Evolutionary conservation across 2,888 invertebrate genomes (phyloP).

Genomic region (Lithophane leautieri): DNA sequence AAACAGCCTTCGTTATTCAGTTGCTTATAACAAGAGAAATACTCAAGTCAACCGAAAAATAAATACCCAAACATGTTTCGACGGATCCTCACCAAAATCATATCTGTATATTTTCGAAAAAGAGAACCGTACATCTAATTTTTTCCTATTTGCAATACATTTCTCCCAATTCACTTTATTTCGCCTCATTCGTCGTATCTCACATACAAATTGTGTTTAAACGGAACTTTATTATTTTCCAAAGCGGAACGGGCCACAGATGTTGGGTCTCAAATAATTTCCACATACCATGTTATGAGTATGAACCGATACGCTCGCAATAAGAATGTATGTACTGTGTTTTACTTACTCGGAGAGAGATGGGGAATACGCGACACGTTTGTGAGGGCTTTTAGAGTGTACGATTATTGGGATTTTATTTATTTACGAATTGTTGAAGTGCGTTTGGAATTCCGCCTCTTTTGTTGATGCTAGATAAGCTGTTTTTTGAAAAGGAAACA

Average conservation of each 20-base stretch:
- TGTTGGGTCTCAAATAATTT: constrained; percentile 84
- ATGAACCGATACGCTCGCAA: constrained; percentile 77
- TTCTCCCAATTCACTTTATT: constrained; percentile 87
- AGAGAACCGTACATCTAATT: constrained; percentile 63
- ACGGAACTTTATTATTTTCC: constrained; percentile 88
- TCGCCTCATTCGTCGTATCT: constrained; percentile 87
- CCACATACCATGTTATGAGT: constrained; percentile 78
- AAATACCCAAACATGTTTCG: constrained; percentile 25
- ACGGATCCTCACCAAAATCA: constrained; percentile 41
- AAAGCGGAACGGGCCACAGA: constrained; percentile 84
- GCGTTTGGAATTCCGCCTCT: not conserved
- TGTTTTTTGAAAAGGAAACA: no score
- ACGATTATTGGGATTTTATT: constrained; percentile 48
- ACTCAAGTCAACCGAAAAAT: constrained; percentile 17
- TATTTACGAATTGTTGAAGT: not conserved
- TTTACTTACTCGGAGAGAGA: constrained; percentile 81
- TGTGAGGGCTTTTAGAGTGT: constrained; percentile 55
- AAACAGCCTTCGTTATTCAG: not conserved
- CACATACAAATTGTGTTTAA: constrained; percentile 89
- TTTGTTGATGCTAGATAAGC: not conserved
- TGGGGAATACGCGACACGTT: constrained; percentile 74
- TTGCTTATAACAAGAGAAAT: not conserved
- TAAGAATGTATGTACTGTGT: constrained; percentile 78
- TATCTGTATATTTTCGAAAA: constrained; percentile 44
- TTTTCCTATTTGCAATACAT: constrained; percentile 87